Percentiles rank a stretch among this genome's conserved stretches.
These are phyloP conservation scores for Xerus rutilus DNA, from an alignment of 2,797 vertebrate species.

Conservation along the genomic window DNA sequence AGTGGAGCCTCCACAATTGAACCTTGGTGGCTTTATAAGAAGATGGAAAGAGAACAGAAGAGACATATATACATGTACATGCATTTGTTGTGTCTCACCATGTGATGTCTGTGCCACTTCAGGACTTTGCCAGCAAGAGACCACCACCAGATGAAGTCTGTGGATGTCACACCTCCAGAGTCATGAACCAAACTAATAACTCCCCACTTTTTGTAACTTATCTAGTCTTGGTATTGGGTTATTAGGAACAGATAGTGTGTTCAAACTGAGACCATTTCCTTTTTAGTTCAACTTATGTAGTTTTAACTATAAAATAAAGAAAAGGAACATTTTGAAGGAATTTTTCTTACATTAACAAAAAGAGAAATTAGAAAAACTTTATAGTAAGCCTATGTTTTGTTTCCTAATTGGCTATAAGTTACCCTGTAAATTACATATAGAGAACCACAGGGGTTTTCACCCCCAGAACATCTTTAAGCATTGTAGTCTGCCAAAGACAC, in stretches of 20 bases:
- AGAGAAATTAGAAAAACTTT: neutral
- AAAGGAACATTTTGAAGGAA: neutral
- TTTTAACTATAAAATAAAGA: slow-evolving; percentile 20
- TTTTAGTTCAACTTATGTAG: neutral
- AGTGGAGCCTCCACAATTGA: neutral
- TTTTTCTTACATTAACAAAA: neutral
- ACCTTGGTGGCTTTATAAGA: neutral
- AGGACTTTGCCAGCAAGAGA: neutral
- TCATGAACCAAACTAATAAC: neutral
- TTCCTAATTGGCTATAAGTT: neutral
- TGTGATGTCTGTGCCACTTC: neutral
- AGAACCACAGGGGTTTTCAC: neutral
- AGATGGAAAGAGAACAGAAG: too few species aligned
- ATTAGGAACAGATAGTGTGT: neutral
- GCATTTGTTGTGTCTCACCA: neutral
- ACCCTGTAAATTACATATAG: neutral
- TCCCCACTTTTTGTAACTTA: neutral
- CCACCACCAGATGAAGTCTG: neutral
- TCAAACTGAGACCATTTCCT: neutral
- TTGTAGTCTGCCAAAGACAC: neutral
- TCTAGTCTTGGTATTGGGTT: neutral
- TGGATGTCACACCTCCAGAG: neutral
- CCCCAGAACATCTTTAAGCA: neutral
- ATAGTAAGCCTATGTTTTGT: neutral
- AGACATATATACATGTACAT: neutral